phyloP scores from a whole-genome alignment of 1,140 invertebrate genomes.

The Drosophila lacertosa region DNA sequence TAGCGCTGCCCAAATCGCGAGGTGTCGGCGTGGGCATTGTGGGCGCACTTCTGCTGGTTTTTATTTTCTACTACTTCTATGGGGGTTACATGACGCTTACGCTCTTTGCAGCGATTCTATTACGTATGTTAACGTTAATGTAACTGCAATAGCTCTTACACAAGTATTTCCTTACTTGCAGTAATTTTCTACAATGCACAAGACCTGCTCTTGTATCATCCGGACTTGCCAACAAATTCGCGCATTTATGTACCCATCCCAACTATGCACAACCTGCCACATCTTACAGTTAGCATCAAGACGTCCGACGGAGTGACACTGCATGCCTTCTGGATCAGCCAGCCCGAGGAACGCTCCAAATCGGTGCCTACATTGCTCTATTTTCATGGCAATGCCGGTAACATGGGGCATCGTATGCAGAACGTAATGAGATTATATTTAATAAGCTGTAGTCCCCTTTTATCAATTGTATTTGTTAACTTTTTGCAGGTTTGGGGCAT shows the following conservation, averaged over 20 bases:
- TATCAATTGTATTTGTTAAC: not conserved
- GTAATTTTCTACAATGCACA: conserved; percentile 93
- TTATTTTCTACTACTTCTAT: conserved; percentile 92
- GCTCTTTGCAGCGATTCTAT: conserved; percentile 88
- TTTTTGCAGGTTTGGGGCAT: conserved; percentile 86
- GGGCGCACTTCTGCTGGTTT: conserved; percentile 70
- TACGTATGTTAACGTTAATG: conserved; percentile 86
- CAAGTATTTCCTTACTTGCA: conserved; percentile 72
- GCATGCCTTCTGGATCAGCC: conserved; percentile 94
- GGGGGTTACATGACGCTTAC: conserved; percentile 89
- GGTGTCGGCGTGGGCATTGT: conserved; percentile 66
- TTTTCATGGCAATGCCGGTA: conserved; percentile 98
- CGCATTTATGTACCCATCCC: conserved; percentile 94
- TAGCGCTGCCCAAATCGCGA: conserved; percentile 71
- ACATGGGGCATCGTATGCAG: conserved; percentile 95
- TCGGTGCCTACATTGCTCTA: conserved; percentile 92
- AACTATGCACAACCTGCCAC: conserved; percentile 91
- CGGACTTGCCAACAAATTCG: conserved; percentile 94
- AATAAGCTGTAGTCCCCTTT: not conserved
- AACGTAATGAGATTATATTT: conserved; percentile 84
- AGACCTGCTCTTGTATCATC: conserved; percentile 94
- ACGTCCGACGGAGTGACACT: conserved; percentile 91
- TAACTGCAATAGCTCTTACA: not conserved
- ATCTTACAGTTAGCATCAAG: conserved; percentile 89
- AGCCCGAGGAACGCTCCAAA: conserved; percentile 87